These are phyloP conservation scores for Pipra filicauda DNA, from an alignment of 2,113 vertebrate genomes.

Conservation along the genomic window DNA sequence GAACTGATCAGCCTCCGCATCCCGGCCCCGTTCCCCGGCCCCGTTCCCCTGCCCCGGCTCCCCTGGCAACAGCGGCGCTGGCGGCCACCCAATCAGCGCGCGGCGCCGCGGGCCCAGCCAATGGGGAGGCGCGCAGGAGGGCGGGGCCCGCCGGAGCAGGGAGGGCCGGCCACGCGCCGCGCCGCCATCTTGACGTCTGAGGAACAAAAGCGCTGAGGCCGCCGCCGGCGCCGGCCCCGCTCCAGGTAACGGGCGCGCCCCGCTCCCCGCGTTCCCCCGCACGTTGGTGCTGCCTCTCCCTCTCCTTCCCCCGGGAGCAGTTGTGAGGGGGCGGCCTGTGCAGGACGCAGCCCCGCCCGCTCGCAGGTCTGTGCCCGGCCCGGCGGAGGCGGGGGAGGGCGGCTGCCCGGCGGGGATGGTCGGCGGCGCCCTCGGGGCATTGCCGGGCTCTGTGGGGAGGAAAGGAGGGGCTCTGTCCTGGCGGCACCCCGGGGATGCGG, in stretches of 20 bases:
- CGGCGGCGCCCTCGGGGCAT: not conserved
- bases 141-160: not conserved
- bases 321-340: not conserved
- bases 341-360: not conserved
- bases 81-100: conserved; percentile 46
- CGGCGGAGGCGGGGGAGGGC: not conserved
- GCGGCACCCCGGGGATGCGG: not conserved
- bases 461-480: not conserved
- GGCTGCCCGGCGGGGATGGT: not conserved
- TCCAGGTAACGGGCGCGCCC: conserved; percentile 34
- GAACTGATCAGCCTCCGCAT: no score
- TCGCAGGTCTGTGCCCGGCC: not conserved
- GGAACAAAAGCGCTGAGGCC: conserved; percentile 74
- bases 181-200: conserved; percentile 73
- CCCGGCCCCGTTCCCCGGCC: no score
- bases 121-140: not conserved
- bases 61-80: conserved; percentile 69
- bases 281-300: no score
- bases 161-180: conserved; percentile 17
- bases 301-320: no score
- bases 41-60: not conserved
- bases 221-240: not conserved
- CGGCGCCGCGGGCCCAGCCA: conserved; percentile 23
- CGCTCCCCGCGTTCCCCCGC: rapidly evolving
- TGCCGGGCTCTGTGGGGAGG: not conserved